Evolutionary conservation across 2,888 invertebrate genomes (phyloP), one percentile per base, ranked within the genome.

Genomic region (Aporophyla lueneburgensis): DNA sequence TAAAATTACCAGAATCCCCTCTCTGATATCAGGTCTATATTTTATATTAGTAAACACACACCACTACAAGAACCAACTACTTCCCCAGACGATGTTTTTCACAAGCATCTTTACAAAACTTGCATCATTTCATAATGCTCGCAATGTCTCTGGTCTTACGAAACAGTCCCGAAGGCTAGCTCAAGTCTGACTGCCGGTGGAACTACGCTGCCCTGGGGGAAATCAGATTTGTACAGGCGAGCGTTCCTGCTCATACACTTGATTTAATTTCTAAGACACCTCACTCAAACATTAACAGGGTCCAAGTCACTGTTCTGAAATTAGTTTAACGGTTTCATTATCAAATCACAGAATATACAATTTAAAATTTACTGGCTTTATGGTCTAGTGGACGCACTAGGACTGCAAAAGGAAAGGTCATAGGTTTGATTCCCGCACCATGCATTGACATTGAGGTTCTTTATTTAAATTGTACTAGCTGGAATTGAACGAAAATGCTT

Each of bases 201-300:
- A 49, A 63, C 62, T 53, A 14, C 33, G 21, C 58, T 33, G 59
- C 53, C 81, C 84, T 74, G 46, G 19, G 81, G 81, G 81, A 81
- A 81, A 81, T 84, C 81, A 81, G 84, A 69, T 74, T 46, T 61
- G 80, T 49, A 27, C 84, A 65, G 68, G 27, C 79, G 65, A 81
- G 84, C 73, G 67, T 56, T 78, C 27, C 61, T 53, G 54, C 63
- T 61, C 59, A 74, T 70, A 68, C 80, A 84, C 84, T 74, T 81
- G 74, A 81, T 81, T 56, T 81, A 56, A 84, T 69, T 74, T 61
- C 68, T 61, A 51, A 80, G 19, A 49, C 51, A 53, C 59, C 59
- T 61, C 54, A 14, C 24, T 24, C 33, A 62, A 81, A 76, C 61
- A 76, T 81, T 56, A 67, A 51, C 56, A 49, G 14, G 12, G 46